A percentile compares a stretch with the other conserved stretches of the same genome.
Conservation (phyloP, 2,113 vertebrate genomes). For the western clawed frog (Xenopus tropicalis) region DNA sequence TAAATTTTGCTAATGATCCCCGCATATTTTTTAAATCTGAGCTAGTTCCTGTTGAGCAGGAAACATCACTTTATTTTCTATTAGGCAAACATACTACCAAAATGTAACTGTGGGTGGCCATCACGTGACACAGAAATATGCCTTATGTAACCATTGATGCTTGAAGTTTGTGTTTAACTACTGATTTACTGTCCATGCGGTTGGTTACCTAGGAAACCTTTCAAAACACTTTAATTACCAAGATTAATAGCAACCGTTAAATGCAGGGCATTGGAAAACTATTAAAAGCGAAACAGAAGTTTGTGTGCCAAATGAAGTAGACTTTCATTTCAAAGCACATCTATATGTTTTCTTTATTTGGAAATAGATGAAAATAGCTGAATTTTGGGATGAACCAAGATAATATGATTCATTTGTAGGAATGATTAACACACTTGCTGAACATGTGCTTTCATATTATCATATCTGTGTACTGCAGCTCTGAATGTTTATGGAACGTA, state of each 20-base stretch:
- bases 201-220: slow-evolving; percentile 42
- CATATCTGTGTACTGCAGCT: too few relatives aligned
- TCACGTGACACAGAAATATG: slow-evolving; percentile 52
- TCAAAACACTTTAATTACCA: slow-evolving; percentile 46
- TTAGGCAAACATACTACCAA: slow-evolving; percentile 56
- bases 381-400: too few relatives aligned
- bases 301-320: slow-evolving; percentile 5
- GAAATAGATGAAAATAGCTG: too few relatives aligned
- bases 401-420: too few relatives aligned
- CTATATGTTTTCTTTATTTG: too few relatives aligned
- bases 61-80: slow-evolving; percentile 49
- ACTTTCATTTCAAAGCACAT: neutral
- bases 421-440: too few relatives aligned
- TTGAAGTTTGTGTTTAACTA: slow-evolving; percentile 34
- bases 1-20: neutral
- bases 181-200: slow-evolving; percentile 39
- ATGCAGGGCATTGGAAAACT: slow-evolving; percentile 15
- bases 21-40: slow-evolving; percentile 10
- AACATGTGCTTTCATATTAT: too few relatives aligned
- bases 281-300: slow-evolving; percentile 21
- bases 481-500: too few relatives aligned
- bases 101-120: slow-evolving; percentile 53
- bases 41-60: slow-evolving; percentile 8
- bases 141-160: slow-evolving; percentile 36
- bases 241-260: slow-evolving; percentile 38